Base-by-base conservation (phyloP, 2,113 vertebrate genomes). In the Morone chrysops region DNA sequence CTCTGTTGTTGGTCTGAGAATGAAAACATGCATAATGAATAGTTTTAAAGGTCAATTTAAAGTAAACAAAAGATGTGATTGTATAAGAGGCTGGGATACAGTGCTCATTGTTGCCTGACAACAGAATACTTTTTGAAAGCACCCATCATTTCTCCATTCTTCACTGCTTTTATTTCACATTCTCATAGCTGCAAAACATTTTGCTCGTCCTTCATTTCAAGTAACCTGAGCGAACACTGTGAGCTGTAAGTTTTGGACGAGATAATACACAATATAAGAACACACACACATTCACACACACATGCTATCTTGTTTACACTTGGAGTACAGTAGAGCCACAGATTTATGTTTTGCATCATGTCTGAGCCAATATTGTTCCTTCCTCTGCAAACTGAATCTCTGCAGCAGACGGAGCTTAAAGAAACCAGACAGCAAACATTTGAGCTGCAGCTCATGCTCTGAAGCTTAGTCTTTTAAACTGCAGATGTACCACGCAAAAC, bases 51-150 rank as follows among this genome's bases (percentile, higher is more conserved):
- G 65, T 62, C 48, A 66, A 45, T 73, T 54, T 79, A 48, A 22
- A 62, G 43, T n/a, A 16, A 84, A 87, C 53, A 81, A 59, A 59
- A 60, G 47, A 77, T 38, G 16, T 41, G 54, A 16, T 65, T 83
- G 76, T 60, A 61, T 45, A 79, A 68, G 53, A 77, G n/a, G 63
- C 17, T 25, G 50, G 8, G 36, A 71, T n/a, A 12, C 45, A n/a
- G 5, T 10, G 10, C 20, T 43, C 8, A 50, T 70, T 0, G 20
- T 48, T 71, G 18, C 54, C 22, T 56, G 53, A 60, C 60, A 63
- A 57, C 13, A 65, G 18, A 45, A 41, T 56, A 57, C 13, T 53
- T 75, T 41, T 51, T 7, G 9, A 62, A 51, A 51, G 51, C 25
- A 75, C 20, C 31, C 20, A 75, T 67, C 18, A 8, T 53, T 41